Conservation (phyloP, 37 sponge, comb jelly and placozoan genomes). For the Beroe ovata region DNA sequence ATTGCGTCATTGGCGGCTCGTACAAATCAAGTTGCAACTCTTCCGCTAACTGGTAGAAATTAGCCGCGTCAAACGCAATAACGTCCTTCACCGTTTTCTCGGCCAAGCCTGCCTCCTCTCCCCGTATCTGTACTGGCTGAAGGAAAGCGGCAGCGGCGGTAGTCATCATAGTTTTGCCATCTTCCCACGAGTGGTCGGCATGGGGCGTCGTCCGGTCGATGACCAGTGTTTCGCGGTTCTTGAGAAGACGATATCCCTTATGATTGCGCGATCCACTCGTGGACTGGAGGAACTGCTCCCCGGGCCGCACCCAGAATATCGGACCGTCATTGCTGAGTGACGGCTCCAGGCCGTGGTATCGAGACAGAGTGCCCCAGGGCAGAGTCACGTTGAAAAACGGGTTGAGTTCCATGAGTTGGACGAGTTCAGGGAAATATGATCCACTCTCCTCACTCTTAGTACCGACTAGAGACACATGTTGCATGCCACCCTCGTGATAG, state of each 20-base stretch:
- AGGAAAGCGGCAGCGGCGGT: constrained; percentile 93
- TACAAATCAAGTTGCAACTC: constrained; percentile 84
- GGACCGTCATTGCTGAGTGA: constrained; percentile 91
- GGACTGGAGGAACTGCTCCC: constrained; percentile 85
- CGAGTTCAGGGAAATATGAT: constrained; percentile 68
- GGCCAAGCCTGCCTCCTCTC: not conserved
- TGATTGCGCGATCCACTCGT: constrained; percentile 35
- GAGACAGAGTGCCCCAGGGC: constrained; percentile 89
- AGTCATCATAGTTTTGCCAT: constrained; percentile 71
- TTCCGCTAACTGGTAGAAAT: constrained; percentile 77
- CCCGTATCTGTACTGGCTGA: constrained; percentile 78
- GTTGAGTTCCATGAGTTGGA: constrained; percentile 73
- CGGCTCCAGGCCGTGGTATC: constrained; percentile 70
- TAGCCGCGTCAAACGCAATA: constrained; percentile 85
- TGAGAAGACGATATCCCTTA: constrained; percentile 57
- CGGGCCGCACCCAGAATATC: constrained; percentile 93
- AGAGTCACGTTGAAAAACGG: constrained; percentile 77
- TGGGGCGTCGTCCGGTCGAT: constrained; percentile 93
- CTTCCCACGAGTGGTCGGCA: constrained; percentile 85
- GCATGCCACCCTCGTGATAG: constrained; percentile 80
- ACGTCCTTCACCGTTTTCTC: constrained; percentile 82
- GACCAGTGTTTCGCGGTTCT: constrained; percentile 82
- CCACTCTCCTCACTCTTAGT: constrained; percentile 87
- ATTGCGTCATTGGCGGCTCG: constrained; percentile 90
- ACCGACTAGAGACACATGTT: constrained; percentile 85